Base-by-base conservation (phyloP, 2,888 invertebrate genomes). In the Synergus japonicus region DNA sequence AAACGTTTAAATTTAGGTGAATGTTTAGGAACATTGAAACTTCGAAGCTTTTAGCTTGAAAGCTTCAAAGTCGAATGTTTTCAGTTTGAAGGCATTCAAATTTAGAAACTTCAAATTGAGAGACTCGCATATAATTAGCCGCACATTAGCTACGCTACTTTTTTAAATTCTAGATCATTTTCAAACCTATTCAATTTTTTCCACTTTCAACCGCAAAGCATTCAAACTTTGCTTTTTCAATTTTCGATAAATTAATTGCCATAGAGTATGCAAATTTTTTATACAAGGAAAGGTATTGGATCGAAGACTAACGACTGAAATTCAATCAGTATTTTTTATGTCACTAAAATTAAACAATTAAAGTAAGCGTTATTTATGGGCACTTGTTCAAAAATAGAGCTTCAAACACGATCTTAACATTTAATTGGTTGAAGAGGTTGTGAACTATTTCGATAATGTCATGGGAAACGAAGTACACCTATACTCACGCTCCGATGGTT, bases 381-480 rank as follows among this genome's bases (percentile, higher is more conserved):
- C 22, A 29, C 13, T 46, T 67, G 18, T 67, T 44, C 3, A 12
- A 67, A 49, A 49, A 15, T 58, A n/a, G n/a, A 46, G 29, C 8
- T 37, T 46, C 46, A n/a, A n/a, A 37, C 29, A 49, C 8, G 10
- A 54, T 54, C 12, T 73, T 73, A n/a, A 37, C 15, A 54, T 37
- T 29, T 54, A 73, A 73, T 54, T 73, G n/a, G 54, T 41, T 29
- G 13, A 54, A 69, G 49, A 69, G 69, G 69, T 73, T 54, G 29
- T 73, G 73, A 41, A 73, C 41, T n/a, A 73, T 73, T 73, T 73
- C 54, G 73, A 54, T 73, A 73, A 73, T 41, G 22, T 73, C 73
- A 73, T 41, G 54, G 54, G 54, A 73, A 69, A 58, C n/a, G 29
- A 37, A 29, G 37, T 73, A 54, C 15, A 44, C 8, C 18, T 37